These are phyloP conservation scores for Kryptolebias ocellatus DNA, from an alignment of 2,797 vertebrate genomes.

Conservation along the genomic window DNA sequence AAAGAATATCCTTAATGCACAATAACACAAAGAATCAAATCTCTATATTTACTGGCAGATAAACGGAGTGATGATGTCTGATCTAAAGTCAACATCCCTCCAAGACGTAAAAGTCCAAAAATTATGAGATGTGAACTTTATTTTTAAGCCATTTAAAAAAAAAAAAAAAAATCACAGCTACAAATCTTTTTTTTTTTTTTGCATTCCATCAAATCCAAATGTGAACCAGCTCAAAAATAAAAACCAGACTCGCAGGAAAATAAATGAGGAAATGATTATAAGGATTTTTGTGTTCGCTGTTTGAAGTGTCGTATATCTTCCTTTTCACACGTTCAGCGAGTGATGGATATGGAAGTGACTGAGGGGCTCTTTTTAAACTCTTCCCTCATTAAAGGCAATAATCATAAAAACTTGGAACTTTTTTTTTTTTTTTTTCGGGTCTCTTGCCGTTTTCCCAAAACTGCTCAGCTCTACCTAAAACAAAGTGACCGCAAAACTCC, in stretches of 20 bases:
- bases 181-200: constrained; percentile 17
- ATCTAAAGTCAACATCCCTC: too few species aligned
- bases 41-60: neutral
- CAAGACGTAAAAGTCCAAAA: constrained; percentile 14
- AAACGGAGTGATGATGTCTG: too few species aligned
- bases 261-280: constrained; percentile 53
- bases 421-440: neutral
- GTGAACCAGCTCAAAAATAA: constrained; percentile 22
- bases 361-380: constrained; percentile 16
- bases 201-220: constrained; percentile 29
- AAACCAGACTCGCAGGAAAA: constrained; percentile 40
- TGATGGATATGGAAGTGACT: constrained; percentile 20
- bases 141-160: constrained; percentile 25
- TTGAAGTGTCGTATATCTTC: constrained; percentile 8
- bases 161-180: constrained; percentile 9
- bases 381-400: constrained; percentile 51
- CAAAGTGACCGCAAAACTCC: constrained; percentile 77
- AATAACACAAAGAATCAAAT: neutral
- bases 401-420: constrained; percentile 32
- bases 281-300: constrained; percentile 27
- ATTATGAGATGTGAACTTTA: constrained; percentile 22
- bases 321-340: constrained; percentile 21
- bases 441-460: constrained; percentile 54
- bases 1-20: too few species aligned
- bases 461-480: constrained; percentile 70